These are phyloP conservation scores for Taurulus bubalis DNA, from an alignment of 2,113 vertebrate genomes.

Conservation along the genomic window DNA sequence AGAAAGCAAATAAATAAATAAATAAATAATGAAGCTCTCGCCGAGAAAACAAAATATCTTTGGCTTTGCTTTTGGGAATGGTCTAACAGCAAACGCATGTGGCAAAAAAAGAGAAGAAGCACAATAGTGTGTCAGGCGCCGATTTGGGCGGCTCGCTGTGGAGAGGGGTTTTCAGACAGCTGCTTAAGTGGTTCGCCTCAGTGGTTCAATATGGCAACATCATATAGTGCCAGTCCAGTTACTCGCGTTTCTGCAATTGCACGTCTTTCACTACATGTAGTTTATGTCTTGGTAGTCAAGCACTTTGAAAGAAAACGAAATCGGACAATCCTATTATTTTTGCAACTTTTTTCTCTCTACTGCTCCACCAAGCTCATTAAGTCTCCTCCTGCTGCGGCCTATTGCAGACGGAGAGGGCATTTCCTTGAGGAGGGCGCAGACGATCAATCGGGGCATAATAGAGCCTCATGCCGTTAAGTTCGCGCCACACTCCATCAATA, in stretches of 20 bases:
- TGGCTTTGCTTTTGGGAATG: neutral
- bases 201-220: conserved; percentile 48
- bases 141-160: conserved; percentile 36
- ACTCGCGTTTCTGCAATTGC: conserved; percentile 17
- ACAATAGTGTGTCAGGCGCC: neutral
- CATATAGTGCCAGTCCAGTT: conserved; percentile 27
- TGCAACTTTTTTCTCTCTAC: neutral
- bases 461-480: conserved; percentile 74
- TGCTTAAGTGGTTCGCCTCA: conserved; percentile 53
- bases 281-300: neutral
- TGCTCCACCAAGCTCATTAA: conserved; percentile 27
- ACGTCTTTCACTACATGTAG: conserved; percentile 8
- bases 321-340: neutral
- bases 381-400: conserved; percentile 23
- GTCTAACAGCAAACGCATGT: neutral
- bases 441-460: conserved; percentile 80
- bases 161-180: conserved; percentile 52
- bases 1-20: neutral
- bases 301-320: neutral
- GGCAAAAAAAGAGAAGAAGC: conserved; percentile 1
- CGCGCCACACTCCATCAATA: conserved; percentile 74
- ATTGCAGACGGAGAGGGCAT: conserved; percentile 29
- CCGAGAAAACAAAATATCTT: conserved; percentile 4
- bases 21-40: neutral
- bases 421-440: conserved; percentile 20